phyloP scores from a whole-genome alignment of 2,888 invertebrate species.

The Ennomos fuscantarius region DNA sequence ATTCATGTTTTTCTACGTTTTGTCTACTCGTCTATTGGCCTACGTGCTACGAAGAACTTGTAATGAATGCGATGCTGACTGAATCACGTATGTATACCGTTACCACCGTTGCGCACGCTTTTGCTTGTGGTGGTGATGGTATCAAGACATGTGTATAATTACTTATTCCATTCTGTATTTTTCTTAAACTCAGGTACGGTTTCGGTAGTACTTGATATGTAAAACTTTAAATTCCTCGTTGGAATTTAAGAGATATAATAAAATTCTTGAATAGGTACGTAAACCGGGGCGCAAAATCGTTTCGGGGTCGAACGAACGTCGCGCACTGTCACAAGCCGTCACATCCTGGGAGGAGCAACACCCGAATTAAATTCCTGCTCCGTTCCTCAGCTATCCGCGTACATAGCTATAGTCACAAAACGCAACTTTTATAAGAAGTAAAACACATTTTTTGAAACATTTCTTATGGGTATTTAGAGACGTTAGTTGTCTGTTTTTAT shows the following conservation, averaged over 20 bases:
- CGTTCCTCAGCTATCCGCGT: slow-evolving; percentile 53
- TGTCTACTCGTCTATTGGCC: slow-evolving; percentile 24
- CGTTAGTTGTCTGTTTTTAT: slow-evolving; percentile 51
- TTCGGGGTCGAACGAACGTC: slow-evolving; percentile 50
- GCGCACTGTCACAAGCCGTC: slow-evolving; percentile 71
- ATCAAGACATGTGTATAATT: neutral
- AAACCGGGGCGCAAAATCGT: slow-evolving; percentile 69
- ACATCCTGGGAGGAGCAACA: slow-evolving; percentile 64
- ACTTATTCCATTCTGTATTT: too few relatives aligned
- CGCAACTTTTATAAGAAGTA: slow-evolving; percentile 60
- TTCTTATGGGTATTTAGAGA: slow-evolving; percentile 53
- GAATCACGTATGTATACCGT: slow-evolving; percentile 20
- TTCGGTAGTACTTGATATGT: too few relatives aligned
- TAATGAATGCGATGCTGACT: slow-evolving; percentile 30
- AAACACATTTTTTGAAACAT: slow-evolving; percentile 55
- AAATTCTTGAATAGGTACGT: slow-evolving; percentile 46
- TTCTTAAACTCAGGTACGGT: too few relatives aligned
- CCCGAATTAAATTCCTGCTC: slow-evolving; percentile 79
- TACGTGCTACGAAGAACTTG: slow-evolving; percentile 30
- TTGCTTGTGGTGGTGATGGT: slow-evolving; percentile 6
- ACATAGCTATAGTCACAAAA: slow-evolving; percentile 40
- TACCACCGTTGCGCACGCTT: slow-evolving; percentile 21
- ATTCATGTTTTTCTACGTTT: slow-evolving; percentile 27
- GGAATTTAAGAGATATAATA: slow-evolving; percentile 51
- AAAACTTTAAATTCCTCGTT: slow-evolving; percentile 2